Evolutionary conservation across 2,888 invertebrate species (phyloP), one percentile per base, ranked within the genome.

Genomic region (Stenichneumon culpator): DNA sequence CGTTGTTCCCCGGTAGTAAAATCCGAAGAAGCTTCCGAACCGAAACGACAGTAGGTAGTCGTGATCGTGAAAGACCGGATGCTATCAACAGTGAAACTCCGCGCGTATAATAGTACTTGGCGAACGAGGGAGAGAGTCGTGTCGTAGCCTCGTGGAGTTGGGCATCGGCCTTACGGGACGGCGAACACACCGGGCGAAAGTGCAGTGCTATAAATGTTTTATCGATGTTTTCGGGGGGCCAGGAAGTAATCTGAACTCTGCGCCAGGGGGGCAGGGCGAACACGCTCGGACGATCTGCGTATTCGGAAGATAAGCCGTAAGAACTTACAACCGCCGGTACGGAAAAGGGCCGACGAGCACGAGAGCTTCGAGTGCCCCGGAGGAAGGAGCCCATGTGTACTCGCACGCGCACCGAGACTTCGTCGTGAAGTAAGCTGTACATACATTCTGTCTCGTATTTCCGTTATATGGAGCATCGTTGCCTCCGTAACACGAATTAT

Each of bases 151-250:
- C 57, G 72, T 73, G 57, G 72, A 73, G 57, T 44, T 25, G 5
- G 63, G 32, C 16, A 63, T 28, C 28, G 63, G 28, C 63, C 32
- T 63, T 83, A 65, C 69, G 65, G 65, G 44, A 73, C 67, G 67
- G 74, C 63, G 81, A 70, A 47, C 75, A 44, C 65, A 65, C 63
- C 86, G 60, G 19, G 52, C 69, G 54, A 67, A 67, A 82, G 90
- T 91, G 91, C 87, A 88, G 91, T 91, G 91, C 83, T 72, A 89
- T 89, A 88, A 88, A 91, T 90, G 90, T 89, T 90, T 88, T 86
- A 87, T 87, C 79, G 84, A 89, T 90, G 87, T 82, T 82, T 80
- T 82, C 52, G 63, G 63, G 63, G 63, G 60, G 4, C 22, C 80
- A 50, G 65, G 39, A 77, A 78, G 77, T 86, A 86, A 83, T 86